Percentiles rank a stretch among this genome's conserved stretches.
Conservation (phyloP, 2,888 invertebrate genomes). For the Limnephilus lunatus region DNA sequence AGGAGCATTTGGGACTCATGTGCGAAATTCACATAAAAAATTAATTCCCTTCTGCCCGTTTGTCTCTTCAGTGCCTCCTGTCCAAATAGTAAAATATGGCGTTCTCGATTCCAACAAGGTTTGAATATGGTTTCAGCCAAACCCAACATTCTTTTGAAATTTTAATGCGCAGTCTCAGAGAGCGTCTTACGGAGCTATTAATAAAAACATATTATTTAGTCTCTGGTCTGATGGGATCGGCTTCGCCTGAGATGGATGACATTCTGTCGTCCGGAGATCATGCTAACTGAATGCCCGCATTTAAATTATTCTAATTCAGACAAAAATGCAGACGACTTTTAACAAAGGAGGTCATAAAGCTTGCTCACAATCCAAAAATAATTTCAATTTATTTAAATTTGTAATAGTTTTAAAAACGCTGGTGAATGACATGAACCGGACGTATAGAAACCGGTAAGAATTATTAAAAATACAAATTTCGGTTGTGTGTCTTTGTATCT, state of each 20-base stretch:
- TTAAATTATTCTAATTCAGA: slow-evolving; percentile 4
- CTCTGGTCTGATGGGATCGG: slow-evolving; percentile 30
- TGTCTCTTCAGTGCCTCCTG: neutral
- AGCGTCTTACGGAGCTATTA: slow-evolving; percentile 50
- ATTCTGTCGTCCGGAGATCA: slow-evolving; percentile 43
- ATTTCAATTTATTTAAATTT: neutral
- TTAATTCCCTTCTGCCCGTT: neutral
- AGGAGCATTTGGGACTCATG: too few relatives aligned
- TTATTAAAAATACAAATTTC: too few relatives aligned
- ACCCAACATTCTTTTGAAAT: slow-evolving; percentile 63
- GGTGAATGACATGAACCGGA: too few relatives aligned
- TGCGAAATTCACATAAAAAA: too few relatives aligned
- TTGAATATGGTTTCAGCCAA: neutral
- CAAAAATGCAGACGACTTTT: slow-evolving; percentile 2
- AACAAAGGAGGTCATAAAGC: neutral
- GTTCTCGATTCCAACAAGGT: neutral
- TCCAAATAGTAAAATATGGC: neutral
- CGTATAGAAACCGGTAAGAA: too few relatives aligned
- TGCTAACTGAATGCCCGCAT: neutral
- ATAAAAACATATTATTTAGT: slow-evolving; percentile 42
- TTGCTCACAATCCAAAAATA: neutral
- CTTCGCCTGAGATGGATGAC: slow-evolving; percentile 53
- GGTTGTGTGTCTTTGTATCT: too few relatives aligned
- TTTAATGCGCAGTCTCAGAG: slow-evolving; percentile 56
- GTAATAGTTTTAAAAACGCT: too few relatives aligned